phyloP scores from a whole-genome alignment of 2,113 vertebrate genomes.

The Phyllostomus hastatus region DNA sequence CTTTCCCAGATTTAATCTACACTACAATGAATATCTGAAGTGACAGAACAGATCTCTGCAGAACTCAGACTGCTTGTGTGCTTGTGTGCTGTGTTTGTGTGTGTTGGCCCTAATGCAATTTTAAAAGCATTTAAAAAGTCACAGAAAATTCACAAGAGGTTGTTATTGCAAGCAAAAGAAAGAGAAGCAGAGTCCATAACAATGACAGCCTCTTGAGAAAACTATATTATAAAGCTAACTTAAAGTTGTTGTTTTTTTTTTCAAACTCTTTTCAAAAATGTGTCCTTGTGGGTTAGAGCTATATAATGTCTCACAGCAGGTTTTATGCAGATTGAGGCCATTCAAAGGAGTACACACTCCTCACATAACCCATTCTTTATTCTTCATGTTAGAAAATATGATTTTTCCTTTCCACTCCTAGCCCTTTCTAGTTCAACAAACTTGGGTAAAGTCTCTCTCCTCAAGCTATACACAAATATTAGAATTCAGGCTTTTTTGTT shows the following conservation, averaged over 20 bases:
- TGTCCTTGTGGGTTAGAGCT: fast-evolving
- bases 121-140: neutral
- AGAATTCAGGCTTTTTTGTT: neutral
- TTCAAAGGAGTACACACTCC: neutral
- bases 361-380: neutral
- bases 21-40: neutral
- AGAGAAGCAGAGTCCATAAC: neutral
- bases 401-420: neutral
- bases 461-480: neutral
- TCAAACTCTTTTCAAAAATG: neutral
- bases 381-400: neutral
- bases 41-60: neutral
- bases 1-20: neutral
- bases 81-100: neutral
- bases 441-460: fast-evolving
- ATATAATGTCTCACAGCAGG: fast-evolving
- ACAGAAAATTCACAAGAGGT: neutral
- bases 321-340: neutral
- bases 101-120: neutral
- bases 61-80: neutral
- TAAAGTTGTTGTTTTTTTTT: neutral
- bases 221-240: neutral
- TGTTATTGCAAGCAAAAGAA: neutral
- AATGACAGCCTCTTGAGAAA: neutral
- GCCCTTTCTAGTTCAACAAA: no score